A percentile compares a stretch with the other conserved stretches of the same genome.
Conservation (phyloP, 2,888 invertebrate species). For the Temnothorax ravouxi region DNA sequence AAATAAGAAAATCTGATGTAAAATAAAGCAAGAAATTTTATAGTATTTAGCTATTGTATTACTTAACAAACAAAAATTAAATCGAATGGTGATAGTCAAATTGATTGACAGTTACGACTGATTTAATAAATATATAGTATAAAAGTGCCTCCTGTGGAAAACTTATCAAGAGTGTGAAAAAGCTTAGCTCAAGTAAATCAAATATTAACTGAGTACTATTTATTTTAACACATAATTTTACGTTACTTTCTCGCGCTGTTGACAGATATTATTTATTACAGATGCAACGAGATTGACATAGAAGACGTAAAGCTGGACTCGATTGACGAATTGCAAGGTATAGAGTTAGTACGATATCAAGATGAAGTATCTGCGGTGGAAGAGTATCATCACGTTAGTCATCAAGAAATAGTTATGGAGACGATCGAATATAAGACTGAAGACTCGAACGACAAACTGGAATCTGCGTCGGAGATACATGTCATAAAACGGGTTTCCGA, state of each 20-base stretch:
- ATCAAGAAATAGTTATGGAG: conserved; percentile 67
- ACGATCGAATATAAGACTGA: conserved; percentile 49
- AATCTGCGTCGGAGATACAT: background rate
- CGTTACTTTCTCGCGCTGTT: conserved; percentile 36
- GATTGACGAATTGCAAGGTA: conserved; percentile 56
- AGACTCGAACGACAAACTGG: conserved; percentile 25
- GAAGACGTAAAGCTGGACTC: conserved; percentile 57
- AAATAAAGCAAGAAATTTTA: conserved; percentile 3
- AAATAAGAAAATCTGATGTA: background rate
- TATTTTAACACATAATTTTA: conserved; percentile 10
- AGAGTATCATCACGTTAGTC: conserved; percentile 65
- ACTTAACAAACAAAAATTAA: background rate
- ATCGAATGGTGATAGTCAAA: background rate
- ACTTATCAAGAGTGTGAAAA: conserved; percentile 15
- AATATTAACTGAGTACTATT: background rate
- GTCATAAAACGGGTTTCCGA: background rate
- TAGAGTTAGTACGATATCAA: conserved; percentile 66
- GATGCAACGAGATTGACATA: conserved; percentile 64
- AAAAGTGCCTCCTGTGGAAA: conserved; percentile 25
- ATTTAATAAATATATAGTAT: background rate
- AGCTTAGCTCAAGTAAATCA: conserved; percentile 26
- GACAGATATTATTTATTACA: conserved; percentile 62
- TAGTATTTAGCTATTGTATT: background rate
- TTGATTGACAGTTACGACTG: background rate
- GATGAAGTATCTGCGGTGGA: conserved; percentile 59